These are phyloP conservation scores for Polydrusus pterygomalis DNA, from an alignment of 2,888 invertebrate species.

Conservation along the genomic window DNA sequence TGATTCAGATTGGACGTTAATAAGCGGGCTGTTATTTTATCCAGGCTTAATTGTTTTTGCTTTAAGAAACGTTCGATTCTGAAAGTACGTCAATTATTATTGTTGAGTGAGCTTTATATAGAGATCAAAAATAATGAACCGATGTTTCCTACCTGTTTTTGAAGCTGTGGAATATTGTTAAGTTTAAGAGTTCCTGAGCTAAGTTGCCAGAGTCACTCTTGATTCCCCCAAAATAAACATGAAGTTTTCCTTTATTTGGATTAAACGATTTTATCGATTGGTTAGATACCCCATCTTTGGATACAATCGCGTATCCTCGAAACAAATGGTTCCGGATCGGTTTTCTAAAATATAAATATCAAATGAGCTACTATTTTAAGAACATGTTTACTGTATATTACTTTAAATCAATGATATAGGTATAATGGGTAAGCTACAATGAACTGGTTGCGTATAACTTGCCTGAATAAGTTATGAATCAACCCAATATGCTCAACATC, in stretches of 20 bases:
- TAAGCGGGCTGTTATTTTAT: constrained; percentile 30
- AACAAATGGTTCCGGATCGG: constrained; percentile 80
- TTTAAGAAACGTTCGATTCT: constrained; percentile 13
- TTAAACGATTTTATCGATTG: constrained; percentile 47
- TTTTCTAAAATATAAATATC: constrained; percentile 55
- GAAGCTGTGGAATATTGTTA: constrained; percentile 83
- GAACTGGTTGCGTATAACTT: not conserved
- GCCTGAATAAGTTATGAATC: constrained; percentile 64
- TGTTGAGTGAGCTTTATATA: too few species aligned
- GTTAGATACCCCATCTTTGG: constrained; percentile 63
- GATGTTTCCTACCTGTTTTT: constrained; percentile 75
- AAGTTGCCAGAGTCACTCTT: constrained; percentile 92
- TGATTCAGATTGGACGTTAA: constrained; percentile 26
- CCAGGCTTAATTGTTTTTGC: constrained; percentile 30
- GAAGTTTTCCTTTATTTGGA: constrained; percentile 37
- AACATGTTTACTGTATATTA: too few species aligned
- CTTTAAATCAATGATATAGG: too few species aligned
- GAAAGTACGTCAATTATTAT: not conserved
- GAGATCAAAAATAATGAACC: too few species aligned
- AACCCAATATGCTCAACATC: constrained; percentile 64
- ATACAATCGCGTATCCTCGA: constrained; percentile 81
- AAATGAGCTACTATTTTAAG: too few species aligned
- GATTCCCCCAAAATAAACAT: constrained; percentile 82
- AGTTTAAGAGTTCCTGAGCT: constrained; percentile 82
- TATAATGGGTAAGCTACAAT: too few species aligned